Base-by-base conservation (phyloP, 2,797 vertebrate genomes). In the Apogon talboti region DNA sequence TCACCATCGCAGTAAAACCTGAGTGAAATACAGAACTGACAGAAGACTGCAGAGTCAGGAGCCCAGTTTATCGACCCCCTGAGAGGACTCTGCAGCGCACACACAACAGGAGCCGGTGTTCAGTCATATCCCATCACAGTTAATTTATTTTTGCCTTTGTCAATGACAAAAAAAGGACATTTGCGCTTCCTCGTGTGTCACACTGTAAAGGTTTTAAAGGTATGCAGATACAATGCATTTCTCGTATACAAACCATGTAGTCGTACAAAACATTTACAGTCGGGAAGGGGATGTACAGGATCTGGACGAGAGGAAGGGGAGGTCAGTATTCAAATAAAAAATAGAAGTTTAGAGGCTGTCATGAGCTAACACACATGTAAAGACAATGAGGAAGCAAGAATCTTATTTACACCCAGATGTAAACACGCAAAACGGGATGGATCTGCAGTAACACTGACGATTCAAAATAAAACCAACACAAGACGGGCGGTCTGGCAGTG, bases 191-290 rank as follows among this genome's bases (percentile, higher is more conserved):
- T 72, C 33, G 9, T 86, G 66, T 80, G 85, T 81, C 64, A 81
- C 80, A 81, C 69, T 64, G 64, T 74, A 75, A 80, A 76, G 71
- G 71, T 84, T 81, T 87, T 77, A 76, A 85, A 90, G 84, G 46
- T 44, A 82, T 70, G 67, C 52, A 62, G 81, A 69, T 85, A 83
- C 87, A 88, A 85, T 90, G 86, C 76, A 75, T 87, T 83, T 80
- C 66, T 90, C 67, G 89, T 90, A 56, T 92, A 92, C 86, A 93
- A 94, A 94, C 82, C 81, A 90, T 85, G 78, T 74, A 84, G 71
- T 89, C 69, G 52, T 94, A 94, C 89, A 93, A 94, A 94, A 93
- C 87, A 73, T 87, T 84, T 81, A 85, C 76, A 86, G 51, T 40
- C 40, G 11, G 44, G 62, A 70, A 49, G n/a, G n/a, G n/a, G n/a